These are phyloP conservation scores for Mycalesis mineus DNA, from an alignment of 2,888 invertebrate genomes.

Conservation along the genomic window DNA sequence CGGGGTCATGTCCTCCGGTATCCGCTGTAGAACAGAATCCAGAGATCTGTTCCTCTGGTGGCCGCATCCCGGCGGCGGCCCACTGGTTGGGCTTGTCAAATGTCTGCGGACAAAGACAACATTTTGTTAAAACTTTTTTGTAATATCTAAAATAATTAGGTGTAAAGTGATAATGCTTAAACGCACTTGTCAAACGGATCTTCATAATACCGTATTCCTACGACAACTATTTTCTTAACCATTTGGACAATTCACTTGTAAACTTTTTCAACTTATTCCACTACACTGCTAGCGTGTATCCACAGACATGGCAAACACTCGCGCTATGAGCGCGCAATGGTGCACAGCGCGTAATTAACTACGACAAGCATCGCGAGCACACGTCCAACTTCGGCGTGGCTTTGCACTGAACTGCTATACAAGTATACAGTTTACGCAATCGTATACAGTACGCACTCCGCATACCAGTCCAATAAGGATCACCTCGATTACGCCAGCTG, in stretches of 20 bases:
- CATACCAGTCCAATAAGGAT: conserved; percentile 71
- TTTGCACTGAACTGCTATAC: conserved; percentile 34
- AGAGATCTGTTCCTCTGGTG: conserved; percentile 93
- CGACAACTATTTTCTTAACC: conserved; percentile 71
- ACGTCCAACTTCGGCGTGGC: conserved; percentile 44
- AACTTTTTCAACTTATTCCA: conserved; percentile 27
- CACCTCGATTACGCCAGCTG: conserved; percentile 64
- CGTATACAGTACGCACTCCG: conserved; percentile 31
- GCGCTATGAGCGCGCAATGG: conserved; percentile 4
- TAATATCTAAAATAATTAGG: background rate
- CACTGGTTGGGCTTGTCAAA: conserved; percentile 62
- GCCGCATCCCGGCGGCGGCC: conserved; percentile 78
- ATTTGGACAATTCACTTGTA: conserved; percentile 52
- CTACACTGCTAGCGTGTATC: conserved; percentile 43
- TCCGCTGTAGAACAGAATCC: conserved; percentile 92
- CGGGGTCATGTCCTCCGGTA: conserved; percentile 88
- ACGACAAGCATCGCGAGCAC: conserved; percentile 39
- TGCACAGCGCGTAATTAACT: conserved; percentile 44
- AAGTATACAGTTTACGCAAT: conserved; percentile 36
- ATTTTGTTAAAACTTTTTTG: background rate
- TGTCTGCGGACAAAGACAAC: conserved; percentile 61
- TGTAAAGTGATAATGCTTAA: background rate
- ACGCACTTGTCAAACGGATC: conserved; percentile 68
- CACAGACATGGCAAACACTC: conserved; percentile 53
- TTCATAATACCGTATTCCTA: conserved; percentile 69